These are phyloP conservation scores for Euphydryas editha DNA, from an alignment of 2,888 invertebrate genomes.

Conservation along the genomic window DNA sequence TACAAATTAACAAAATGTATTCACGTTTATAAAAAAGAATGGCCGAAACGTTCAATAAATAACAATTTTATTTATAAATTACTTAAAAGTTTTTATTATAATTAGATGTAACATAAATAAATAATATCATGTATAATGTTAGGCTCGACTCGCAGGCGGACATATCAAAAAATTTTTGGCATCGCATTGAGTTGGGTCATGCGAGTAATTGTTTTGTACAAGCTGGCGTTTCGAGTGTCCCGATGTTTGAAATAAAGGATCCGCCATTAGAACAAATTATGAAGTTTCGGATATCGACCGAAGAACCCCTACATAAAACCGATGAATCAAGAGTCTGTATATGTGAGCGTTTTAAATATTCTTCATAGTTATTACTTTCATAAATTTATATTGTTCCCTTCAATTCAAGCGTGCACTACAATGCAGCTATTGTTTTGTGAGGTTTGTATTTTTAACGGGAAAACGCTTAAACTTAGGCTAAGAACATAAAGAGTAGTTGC, in stretches of 20 bases:
- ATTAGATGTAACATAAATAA: background rate
- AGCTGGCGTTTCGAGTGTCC: conserved; percentile 42
- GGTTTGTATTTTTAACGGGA: too few relatives aligned
- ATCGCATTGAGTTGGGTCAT: conserved; percentile 41
- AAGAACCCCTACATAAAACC: conserved; percentile 14
- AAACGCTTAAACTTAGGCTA: too few relatives aligned
- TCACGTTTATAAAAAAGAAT: background rate
- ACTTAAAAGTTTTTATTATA: too few relatives aligned
- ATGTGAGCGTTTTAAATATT: conserved; percentile 37
- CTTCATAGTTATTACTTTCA: background rate
- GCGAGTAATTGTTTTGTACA: conserved; percentile 34
- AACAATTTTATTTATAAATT: too few relatives aligned
- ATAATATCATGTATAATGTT: background rate
- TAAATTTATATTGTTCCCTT: too few relatives aligned
- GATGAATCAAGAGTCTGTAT: conserved; percentile 43
- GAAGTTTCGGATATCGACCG: conserved; percentile 42
- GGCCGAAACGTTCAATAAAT: too few relatives aligned
- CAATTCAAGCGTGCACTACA: too few relatives aligned
- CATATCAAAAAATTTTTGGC: conserved; percentile 38
- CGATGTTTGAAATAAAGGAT: conserved; percentile 42
- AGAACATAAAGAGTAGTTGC: too few relatives aligned
- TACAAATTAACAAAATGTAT: background rate
- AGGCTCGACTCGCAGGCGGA: conserved; percentile 21
- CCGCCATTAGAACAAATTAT: conserved; percentile 44
- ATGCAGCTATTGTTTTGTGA: too few relatives aligned